Percentiles rank a stretch among this genome's conserved stretches.
Conservation (phyloP, 2,888 invertebrate genomes). For the Smittia sp. region DNA sequence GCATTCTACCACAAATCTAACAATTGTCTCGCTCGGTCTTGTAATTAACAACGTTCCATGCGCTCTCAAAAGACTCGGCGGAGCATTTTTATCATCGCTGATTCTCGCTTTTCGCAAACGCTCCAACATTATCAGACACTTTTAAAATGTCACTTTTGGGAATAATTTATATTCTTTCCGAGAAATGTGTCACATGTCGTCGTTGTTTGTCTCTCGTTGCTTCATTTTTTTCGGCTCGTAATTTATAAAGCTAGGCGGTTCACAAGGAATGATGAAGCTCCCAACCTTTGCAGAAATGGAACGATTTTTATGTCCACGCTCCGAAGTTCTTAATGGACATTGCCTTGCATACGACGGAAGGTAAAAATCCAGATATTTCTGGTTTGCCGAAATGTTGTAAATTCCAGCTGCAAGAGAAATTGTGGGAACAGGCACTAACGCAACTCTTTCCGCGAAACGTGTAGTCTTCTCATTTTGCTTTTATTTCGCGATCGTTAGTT, state of each 20-base stretch:
- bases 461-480: too few relatives aligned
- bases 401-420: too few relatives aligned
- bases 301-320: too few relatives aligned
- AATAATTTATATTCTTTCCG: constrained; percentile 16
- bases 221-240: not conserved
- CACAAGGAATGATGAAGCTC: too few relatives aligned
- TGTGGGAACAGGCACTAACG: too few relatives aligned
- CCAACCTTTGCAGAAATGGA: too few relatives aligned
- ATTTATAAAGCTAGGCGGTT: not conserved
- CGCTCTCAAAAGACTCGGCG: not conserved
- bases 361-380: too few relatives aligned
- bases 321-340: too few relatives aligned
- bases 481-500: too few relatives aligned
- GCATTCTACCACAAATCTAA: not conserved
- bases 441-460: too few relatives aligned
- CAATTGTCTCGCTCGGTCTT: not conserved
- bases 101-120: not conserved
- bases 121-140: not conserved
- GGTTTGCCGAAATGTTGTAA: too few relatives aligned
- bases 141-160: constrained; percentile 28
- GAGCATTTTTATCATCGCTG: constrained; percentile 11
- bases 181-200: constrained; percentile 13
- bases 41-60: not conserved
- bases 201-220: not conserved
- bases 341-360: too few relatives aligned